Evolutionary conservation across 1,140 invertebrate species (phyloP).

Genomic region (Pomacea maculata): DNA sequence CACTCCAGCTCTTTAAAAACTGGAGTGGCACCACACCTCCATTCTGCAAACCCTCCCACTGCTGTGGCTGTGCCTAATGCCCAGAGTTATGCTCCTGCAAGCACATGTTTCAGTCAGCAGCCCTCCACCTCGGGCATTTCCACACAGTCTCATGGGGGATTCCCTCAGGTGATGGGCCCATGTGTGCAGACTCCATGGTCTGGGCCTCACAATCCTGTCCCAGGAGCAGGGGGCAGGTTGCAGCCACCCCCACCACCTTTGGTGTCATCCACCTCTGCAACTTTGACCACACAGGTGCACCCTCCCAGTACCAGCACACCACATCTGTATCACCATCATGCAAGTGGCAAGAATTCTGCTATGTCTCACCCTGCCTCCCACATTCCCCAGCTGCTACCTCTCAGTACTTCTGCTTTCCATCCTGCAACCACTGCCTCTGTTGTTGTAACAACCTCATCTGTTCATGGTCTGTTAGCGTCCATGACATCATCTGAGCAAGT

Average conservation of each 20-base stretch:
- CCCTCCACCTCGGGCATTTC: no score
- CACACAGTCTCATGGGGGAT: no score
- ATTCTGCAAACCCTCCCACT: neutral
- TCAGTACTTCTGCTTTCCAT: neutral
- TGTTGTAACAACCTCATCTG: neutral
- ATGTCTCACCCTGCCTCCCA: neutral
- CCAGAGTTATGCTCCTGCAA: neutral
- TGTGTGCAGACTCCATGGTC: no score
- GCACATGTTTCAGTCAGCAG: no score
- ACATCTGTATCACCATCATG: neutral
- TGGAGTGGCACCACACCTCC: conserved; percentile 5
- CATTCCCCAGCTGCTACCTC: neutral
- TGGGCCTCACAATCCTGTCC: no score
- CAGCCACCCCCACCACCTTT: no score
- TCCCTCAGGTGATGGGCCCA: no score
- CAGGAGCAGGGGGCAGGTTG: no score
- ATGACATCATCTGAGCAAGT: neutral
- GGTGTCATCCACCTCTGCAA: no score
- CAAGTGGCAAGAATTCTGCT: neutral
- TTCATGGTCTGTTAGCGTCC: neutral
- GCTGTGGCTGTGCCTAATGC: neutral
- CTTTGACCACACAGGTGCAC: no score
- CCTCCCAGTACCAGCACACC: no score
- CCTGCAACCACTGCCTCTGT: neutral
- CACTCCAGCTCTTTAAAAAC: conserved; percentile 10